phyloP scores from a whole-genome alignment of 2,888 invertebrate species.

The Apantesis nais region DNA sequence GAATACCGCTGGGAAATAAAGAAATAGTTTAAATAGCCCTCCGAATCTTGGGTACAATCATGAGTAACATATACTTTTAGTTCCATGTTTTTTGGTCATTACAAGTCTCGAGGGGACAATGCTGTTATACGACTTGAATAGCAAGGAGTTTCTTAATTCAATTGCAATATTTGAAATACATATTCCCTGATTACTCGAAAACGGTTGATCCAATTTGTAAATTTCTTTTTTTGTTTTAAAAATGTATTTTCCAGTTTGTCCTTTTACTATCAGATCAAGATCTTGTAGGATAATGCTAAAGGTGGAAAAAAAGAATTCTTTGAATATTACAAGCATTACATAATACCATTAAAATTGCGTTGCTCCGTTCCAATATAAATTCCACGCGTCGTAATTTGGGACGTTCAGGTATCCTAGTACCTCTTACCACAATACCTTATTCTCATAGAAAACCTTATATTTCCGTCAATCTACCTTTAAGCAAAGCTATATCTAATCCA shows the following conservation, averaged over 20 bases:
- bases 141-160: neutral
- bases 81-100: slow-evolving; percentile 6
- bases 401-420: too few relatives aligned
- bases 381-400: too few relatives aligned
- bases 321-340: too few relatives aligned
- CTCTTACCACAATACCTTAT: too few relatives aligned
- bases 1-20: slow-evolving; percentile 22
- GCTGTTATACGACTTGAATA: neutral
- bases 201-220: neutral
- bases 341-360: neutral
- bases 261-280: too few relatives aligned
- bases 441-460: neutral
- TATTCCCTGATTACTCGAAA: neutral
- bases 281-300: too few relatives aligned
- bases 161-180: neutral
- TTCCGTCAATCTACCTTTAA: neutral
- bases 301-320: too few relatives aligned
- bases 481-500: neutral
- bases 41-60: slow-evolving; percentile 17
- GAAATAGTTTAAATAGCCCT: slow-evolving; percentile 12
- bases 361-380: neutral
- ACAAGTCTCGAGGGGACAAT: slow-evolving; percentile 4
- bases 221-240: neutral
- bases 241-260: neutral
- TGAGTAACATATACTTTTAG: neutral